Evolutionary conservation across 2,113 vertebrate genomes (phyloP).

Genomic region (Microcebus lehilahytsara): DNA sequence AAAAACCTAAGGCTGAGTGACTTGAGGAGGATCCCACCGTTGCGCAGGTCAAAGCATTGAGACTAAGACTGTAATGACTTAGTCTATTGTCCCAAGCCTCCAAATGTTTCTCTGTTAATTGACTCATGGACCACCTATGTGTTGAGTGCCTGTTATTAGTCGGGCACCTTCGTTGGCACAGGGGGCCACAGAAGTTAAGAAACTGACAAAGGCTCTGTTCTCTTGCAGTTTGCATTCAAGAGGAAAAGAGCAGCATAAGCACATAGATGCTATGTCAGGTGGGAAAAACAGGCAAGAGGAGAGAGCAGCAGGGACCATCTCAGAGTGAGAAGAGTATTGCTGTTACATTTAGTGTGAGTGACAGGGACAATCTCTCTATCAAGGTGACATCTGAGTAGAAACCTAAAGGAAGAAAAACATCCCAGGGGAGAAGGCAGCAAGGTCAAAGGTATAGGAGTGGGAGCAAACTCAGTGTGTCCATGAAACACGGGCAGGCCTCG

Average conservation of each 20-base stretch:
- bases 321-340: background rate
- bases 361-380: background rate
- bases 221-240: background rate
- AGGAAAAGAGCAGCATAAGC: background rate
- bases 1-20: background rate
- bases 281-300: background rate
- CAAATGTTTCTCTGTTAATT: background rate
- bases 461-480: background rate
- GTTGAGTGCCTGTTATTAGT: background rate
- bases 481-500: background rate
- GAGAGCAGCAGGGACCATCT: background rate
- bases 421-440: background rate
- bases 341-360: too few species aligned
- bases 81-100: background rate
- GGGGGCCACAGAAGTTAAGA: background rate
- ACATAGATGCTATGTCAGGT: background rate
- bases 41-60: background rate
- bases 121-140: background rate
- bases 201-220: background rate
- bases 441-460: background rate
- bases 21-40: background rate
- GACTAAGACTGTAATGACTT: background rate
- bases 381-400: background rate
- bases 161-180: background rate
- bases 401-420: background rate